These are phyloP conservation scores for Sprattus sprattus DNA, from an alignment of 2,113 vertebrate species.

Conservation along the genomic window DNA sequence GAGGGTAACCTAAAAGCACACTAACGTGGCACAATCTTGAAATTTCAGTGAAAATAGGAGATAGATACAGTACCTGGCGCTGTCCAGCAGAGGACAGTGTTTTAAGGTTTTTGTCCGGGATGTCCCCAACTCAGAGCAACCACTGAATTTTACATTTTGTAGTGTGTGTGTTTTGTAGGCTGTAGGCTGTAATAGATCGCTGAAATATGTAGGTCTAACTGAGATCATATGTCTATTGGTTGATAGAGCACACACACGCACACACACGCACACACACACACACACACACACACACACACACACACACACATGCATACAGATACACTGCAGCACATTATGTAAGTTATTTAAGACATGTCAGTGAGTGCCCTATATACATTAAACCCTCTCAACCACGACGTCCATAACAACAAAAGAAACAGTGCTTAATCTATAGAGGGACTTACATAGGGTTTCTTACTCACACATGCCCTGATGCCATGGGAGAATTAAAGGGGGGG, in stretches of 20 bases:
- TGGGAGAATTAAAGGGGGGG: background rate
- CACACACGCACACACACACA: background rate
- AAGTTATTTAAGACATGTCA: background rate
- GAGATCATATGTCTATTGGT: background rate
- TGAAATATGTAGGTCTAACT: background rate
- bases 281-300: slow-evolving; percentile 7
- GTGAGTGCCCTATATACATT: background rate
- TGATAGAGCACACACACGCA: background rate
- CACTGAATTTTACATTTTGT: background rate
- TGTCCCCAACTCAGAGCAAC: background rate
- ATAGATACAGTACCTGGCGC: background rate
- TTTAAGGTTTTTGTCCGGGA: background rate
- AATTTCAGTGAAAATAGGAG: background rate
- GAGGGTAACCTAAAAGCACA: background rate
- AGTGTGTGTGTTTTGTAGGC: too few species aligned
- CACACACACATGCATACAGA: background rate
- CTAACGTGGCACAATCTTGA: background rate
- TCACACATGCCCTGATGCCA: background rate
- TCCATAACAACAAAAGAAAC: background rate
- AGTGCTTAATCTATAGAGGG: too few species aligned
- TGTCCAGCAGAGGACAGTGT: slow-evolving; percentile 34
- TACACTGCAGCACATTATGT: background rate
- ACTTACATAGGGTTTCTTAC: background rate
- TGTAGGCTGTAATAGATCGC: background rate
- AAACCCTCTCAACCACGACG: background rate